Evolutionary conservation across 2,113 vertebrate genomes (phyloP), one percentile per base, ranked within the genome.

Genomic region (Hydropotes inermis): DNA sequence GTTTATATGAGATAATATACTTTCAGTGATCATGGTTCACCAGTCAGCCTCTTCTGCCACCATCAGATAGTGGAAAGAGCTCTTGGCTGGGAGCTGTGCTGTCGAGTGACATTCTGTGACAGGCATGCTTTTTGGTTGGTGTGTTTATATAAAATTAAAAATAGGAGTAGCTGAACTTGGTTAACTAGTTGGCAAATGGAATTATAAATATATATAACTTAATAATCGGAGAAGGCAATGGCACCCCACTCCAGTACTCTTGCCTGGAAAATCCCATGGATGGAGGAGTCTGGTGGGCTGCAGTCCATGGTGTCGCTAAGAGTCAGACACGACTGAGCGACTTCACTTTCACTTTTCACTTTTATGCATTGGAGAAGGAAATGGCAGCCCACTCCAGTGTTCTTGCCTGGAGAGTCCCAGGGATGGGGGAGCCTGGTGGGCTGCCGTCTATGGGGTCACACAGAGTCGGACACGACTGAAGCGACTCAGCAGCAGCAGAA

Each of bases 1-100:
- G 91, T 97, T 98, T 98, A 57, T 84, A 83, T 92, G 58, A 39
- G 28, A 54, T 67, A 85, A 84, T 10, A 1, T 54, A 96, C 60
- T 96, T 96, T 95, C 1, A 25, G 1, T 98, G 92, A 97, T 94
- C 47, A 3, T 92, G 54, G 81, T 81, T 94, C 2, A 3, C 33
- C 21, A 97, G 67, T 92, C 64, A 96, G 64, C 86, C 84, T 91
- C 89, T 91, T 33, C 47, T 64, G 21, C 39, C 25, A 7, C 83
- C 79, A 85, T 93, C 93, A 92, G 79, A 76, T 58, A 74, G 93
- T 84, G 97, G 55, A 67, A 91, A 50, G 39, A 61, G 25, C 0
- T 6, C 30, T 45, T 19, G 91, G 3, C 97, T 81, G 89, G 54
- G 86, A 45, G 43, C 91, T 88, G 45, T 93, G 67, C 6, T 33